Evolutionary conservation across 2,888 invertebrate genomes (phyloP).

Genomic region (Machimus atricapillus): DNA sequence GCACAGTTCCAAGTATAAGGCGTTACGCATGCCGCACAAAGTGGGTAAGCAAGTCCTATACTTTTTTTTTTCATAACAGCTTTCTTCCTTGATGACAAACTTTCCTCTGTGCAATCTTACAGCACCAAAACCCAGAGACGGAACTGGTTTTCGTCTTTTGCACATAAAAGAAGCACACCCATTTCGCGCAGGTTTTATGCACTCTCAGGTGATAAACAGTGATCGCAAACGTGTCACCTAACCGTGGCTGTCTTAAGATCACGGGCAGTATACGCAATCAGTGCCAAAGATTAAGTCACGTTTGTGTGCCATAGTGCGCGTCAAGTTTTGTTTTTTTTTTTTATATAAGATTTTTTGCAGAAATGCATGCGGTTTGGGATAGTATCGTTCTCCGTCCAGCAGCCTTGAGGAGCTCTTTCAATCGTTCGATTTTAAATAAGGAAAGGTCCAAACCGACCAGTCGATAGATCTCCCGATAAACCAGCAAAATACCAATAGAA

Average conservation of each 20-base stretch:
- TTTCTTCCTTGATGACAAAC: constrained; percentile 9
- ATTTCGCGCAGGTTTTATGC: constrained; percentile 3
- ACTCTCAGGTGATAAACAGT: constrained; percentile 12
- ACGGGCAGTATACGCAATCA: constrained; percentile 19
- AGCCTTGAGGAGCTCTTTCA: neutral
- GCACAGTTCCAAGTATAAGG: neutral
- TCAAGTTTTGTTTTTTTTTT: neutral
- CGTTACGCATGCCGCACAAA: neutral
- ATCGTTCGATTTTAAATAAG: neutral
- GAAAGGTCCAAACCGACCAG: neutral
- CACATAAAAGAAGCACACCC: constrained; percentile 10
- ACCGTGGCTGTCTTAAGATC: neutral
- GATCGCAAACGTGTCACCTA: constrained; percentile 12
- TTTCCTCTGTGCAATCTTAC: neutral
- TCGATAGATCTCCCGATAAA: neutral
- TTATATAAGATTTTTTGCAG: neutral
- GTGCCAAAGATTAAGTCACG: neutral
- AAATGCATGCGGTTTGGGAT: neutral
- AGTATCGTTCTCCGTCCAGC: neutral
- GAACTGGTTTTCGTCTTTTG: neutral
- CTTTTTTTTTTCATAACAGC: neutral
- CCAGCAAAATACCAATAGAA: neutral
- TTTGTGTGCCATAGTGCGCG: neutral
- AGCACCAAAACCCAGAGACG: neutral
- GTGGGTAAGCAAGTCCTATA: constrained; percentile 4